Evolutionary conservation across 92 coral and sea anemone species (phyloP).

Genomic region (Parazoanthus atlanticus): DNA sequence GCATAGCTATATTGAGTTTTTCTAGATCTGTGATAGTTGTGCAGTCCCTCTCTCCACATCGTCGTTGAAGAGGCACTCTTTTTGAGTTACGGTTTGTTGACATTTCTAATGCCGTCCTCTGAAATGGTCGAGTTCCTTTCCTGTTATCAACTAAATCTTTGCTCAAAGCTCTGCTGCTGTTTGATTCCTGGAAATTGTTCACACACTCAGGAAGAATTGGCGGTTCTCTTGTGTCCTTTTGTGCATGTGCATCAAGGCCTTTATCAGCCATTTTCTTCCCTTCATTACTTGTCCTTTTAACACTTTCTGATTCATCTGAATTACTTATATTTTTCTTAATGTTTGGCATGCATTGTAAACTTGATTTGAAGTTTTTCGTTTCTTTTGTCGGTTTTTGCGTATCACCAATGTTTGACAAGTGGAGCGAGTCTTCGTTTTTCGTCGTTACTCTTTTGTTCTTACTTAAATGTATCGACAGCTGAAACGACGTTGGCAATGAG

Average conservation of each 20-base stretch:
- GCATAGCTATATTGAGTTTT: not conserved
- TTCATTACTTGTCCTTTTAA: not conserved
- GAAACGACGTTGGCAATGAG: not conserved
- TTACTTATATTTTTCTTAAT: not conserved
- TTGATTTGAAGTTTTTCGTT: not conserved
- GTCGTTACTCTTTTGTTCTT: not conserved
- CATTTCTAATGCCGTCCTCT: not conserved
- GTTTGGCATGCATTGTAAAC: not conserved
- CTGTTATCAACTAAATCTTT: not conserved
- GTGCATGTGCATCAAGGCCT: not conserved
- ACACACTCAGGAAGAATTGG: not conserved
- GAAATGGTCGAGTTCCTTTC: not conserved
- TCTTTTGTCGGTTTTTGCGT: not conserved
- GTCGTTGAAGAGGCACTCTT: not conserved
- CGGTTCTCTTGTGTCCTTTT: not conserved
- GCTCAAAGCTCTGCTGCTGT: not conserved
- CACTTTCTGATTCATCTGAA: not conserved
- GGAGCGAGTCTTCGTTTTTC: not conserved
- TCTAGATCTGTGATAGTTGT: not conserved
- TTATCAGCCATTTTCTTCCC: not conserved
- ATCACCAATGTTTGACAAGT: not conserved
- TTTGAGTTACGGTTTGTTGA: not conserved
- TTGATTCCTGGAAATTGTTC: not conserved
- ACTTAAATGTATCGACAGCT: not conserved
- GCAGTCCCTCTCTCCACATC: not conserved